Evolutionary conservation across 2,113 vertebrate genomes (phyloP).

Genomic region (Delphinapterus leucas): DNA sequence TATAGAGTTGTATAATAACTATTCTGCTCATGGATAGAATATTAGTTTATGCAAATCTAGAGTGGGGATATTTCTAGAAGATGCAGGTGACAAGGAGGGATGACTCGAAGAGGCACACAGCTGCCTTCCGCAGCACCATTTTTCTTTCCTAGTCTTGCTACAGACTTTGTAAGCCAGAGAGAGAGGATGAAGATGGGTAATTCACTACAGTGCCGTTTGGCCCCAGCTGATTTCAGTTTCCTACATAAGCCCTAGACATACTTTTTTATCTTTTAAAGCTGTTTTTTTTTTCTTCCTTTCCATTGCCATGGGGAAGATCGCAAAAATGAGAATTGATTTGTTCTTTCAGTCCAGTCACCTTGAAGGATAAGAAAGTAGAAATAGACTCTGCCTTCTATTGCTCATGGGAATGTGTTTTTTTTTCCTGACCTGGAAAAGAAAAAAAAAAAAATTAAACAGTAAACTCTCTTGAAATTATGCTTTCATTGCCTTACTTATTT

Average conservation of each 20-base stretch:
- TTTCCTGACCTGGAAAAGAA: neutral
- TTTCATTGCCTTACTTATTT: neutral
- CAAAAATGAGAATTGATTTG: conserved; percentile 52
- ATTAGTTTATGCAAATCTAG: neutral
- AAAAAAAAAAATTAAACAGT: neutral
- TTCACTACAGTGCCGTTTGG: neutral
- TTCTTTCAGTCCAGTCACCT: conserved; percentile 30
- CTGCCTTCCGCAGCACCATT: neutral
- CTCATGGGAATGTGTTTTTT: neutral
- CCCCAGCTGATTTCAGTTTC: neutral
- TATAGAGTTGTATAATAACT: neutral
- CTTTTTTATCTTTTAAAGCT: neutral
- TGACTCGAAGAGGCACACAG: neutral
- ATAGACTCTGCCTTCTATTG: neutral
- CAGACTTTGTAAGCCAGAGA: neutral
- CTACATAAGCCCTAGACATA: neutral
- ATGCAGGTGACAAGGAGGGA: neutral
- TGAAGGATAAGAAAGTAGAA: conserved; percentile 36
- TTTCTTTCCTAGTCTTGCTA: neutral
- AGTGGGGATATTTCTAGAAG: neutral
- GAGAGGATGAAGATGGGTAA: neutral
- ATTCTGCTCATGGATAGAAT: neutral
- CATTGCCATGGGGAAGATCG: neutral
- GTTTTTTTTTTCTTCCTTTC: conserved; percentile 17
- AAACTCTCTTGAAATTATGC: neutral